Conservation (phyloP, 2,113 vertebrate genomes). For the Delphinapterus leucas region DNA sequence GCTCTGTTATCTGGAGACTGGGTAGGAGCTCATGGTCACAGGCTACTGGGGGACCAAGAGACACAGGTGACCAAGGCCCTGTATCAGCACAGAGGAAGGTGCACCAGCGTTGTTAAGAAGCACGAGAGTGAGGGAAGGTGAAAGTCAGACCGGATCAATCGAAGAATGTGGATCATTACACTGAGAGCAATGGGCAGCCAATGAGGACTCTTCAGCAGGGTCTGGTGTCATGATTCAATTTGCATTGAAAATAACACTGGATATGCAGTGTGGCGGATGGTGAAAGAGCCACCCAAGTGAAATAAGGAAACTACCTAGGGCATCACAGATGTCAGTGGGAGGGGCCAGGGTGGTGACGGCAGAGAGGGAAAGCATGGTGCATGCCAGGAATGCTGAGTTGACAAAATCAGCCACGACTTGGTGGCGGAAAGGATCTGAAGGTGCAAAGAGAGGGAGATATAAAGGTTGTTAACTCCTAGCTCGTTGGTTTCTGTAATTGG, state of each 20-base stretch:
- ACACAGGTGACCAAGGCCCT: neutral
- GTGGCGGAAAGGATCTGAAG: neutral
- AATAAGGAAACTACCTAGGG: neutral
- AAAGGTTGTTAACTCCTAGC: neutral
- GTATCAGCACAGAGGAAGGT: neutral
- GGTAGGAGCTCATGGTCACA: neutral
- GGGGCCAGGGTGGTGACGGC: neutral
- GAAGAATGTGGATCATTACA: fast-evolving
- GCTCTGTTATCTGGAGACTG: neutral
- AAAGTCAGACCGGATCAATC: neutral
- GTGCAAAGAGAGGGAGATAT: neutral
- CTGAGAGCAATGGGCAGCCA: neutral
- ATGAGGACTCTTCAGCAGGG: neutral
- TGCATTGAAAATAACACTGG: neutral
- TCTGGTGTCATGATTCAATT: neutral
- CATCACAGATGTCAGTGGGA: neutral
- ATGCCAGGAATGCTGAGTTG: neutral
- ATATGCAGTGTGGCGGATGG: too few species aligned
- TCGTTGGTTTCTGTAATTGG: too few species aligned
- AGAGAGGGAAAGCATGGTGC: neutral
- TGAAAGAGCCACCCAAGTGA: too few species aligned
- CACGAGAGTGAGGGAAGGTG: neutral
- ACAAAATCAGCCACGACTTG: neutral
- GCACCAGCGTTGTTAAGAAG: too few species aligned
- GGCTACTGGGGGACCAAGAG: neutral